Percentiles rank a stretch among this genome's conserved stretches.
phyloP scores from a whole-genome alignment of 2,888 invertebrate species.

The Drosophila dives region DNA sequence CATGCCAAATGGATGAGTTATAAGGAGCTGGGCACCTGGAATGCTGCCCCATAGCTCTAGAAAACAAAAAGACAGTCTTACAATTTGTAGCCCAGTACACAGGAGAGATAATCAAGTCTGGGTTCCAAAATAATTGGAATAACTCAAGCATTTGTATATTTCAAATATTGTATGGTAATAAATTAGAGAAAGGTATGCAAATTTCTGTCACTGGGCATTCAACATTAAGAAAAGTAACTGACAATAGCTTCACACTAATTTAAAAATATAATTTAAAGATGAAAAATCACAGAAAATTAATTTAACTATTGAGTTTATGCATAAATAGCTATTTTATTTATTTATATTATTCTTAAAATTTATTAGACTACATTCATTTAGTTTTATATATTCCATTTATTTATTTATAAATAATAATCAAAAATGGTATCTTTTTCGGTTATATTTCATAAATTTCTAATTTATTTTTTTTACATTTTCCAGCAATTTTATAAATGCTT shows the following conservation, averaged over 20 bases:
- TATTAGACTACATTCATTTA: neutral
- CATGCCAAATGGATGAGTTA: conserved; percentile 60
- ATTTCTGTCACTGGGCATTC: neutral
- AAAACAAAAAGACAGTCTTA: conserved; percentile 15
- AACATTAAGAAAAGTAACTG: neutral
- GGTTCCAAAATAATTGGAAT: conserved; percentile 19
- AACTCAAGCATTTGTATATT: conserved; percentile 21
- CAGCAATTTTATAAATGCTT: neutral
- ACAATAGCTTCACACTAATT: neutral
- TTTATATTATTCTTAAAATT: neutral
- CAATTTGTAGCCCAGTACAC: conserved; percentile 6
- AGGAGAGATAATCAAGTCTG: neutral
- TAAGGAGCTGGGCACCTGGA: conserved; percentile 21
- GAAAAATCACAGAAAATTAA: neutral
- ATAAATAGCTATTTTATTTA: neutral
- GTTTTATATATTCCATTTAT: neutral
- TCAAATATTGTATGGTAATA: neutral
- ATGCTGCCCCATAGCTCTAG: conserved; percentile 16
- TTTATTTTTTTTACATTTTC: neutral
- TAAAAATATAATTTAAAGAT: neutral
- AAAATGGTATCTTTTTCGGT: too few relatives aligned
- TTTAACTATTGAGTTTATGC: too few relatives aligned
- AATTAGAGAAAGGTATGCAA: conserved; percentile 3
- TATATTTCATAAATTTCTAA: neutral
- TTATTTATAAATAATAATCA: too few relatives aligned